phyloP scores from a whole-genome alignment of 1,140 invertebrate genomes.

The Bombus pyrosoma region DNA sequence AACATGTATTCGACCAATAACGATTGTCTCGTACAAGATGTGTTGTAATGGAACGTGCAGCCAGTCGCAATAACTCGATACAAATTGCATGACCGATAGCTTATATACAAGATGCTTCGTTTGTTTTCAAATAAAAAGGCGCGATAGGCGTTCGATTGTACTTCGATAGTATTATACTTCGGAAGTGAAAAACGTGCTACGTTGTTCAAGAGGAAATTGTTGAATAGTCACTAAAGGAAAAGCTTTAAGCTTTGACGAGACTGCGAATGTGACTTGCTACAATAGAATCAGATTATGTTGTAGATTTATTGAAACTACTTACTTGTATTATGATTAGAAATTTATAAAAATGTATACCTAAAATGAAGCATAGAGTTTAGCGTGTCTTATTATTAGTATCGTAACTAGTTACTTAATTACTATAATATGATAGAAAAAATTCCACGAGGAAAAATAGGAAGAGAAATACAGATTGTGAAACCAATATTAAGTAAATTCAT shows the following conservation, averaged over 20 bases:
- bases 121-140: conserved; percentile 20
- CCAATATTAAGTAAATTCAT: not conserved
- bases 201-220: too few relatives aligned
- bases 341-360: too few relatives aligned
- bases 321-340: too few relatives aligned
- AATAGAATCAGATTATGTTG: too few relatives aligned
- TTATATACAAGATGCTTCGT: not conserved
- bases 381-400: too few relatives aligned
- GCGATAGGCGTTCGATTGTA: not conserved
- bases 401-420: too few relatives aligned
- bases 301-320: too few relatives aligned
- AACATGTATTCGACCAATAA: conserved; percentile 37
- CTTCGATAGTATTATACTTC: not conserved
- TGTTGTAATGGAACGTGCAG: conserved; percentile 38
- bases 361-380: too few relatives aligned
- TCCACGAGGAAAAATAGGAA: too few relatives aligned
- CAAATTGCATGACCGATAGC: not conserved
- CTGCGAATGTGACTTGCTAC: too few relatives aligned
- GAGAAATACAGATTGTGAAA: not conserved
- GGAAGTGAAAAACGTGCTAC: not conserved
- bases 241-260: not conserved
- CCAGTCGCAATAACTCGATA: conserved; percentile 37
- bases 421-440: too few relatives aligned
- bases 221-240: too few relatives aligned
- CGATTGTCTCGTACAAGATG: conserved; percentile 30